Evolutionary conservation across 2,888 invertebrate species (phyloP).

Genomic region (Biston betularia): DNA sequence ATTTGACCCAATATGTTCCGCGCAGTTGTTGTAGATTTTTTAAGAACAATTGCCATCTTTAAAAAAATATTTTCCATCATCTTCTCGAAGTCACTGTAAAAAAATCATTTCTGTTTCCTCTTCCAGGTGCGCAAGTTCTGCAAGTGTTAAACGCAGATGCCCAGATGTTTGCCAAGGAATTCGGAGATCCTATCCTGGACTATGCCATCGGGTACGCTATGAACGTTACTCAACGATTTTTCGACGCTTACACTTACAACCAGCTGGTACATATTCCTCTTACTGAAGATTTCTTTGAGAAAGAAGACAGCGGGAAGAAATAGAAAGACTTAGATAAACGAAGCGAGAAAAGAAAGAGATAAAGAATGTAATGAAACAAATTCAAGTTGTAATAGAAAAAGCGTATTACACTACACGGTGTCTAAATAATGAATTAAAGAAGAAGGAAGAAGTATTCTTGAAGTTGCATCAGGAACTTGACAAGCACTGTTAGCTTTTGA

Average conservation of each 20-base stretch:
- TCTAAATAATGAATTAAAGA: too few relatives aligned
- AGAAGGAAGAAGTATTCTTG: too few relatives aligned
- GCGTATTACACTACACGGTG: too few relatives aligned
- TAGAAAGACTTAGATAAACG: not conserved
- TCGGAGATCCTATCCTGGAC: constrained; percentile 79
- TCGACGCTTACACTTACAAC: constrained; percentile 77
- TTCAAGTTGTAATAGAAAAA: too few relatives aligned
- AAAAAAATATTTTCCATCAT: too few relatives aligned
- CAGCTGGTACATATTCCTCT: constrained; percentile 75
- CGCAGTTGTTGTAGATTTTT: too few relatives aligned
- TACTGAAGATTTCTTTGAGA: constrained; percentile 77
- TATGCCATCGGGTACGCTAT: constrained; percentile 81
- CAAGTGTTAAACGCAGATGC: constrained; percentile 76
- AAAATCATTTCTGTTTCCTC: not conserved
- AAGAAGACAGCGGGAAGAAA: constrained; percentile 49
- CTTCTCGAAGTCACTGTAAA: too few relatives aligned
- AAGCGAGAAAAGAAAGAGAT: not conserved
- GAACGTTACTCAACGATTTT: constrained; percentile 81
- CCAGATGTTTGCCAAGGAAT: constrained; percentile 77
- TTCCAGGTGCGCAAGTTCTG: constrained; percentile 73
- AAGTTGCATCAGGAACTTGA: too few relatives aligned
- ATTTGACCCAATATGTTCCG: too few relatives aligned
- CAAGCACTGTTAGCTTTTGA: too few relatives aligned
- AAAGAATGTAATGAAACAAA: not conserved
- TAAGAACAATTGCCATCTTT: too few relatives aligned